Evolutionary conservation across 2,797 vertebrate genomes (phyloP).

Genomic region (Eremophila alpestris): DNA sequence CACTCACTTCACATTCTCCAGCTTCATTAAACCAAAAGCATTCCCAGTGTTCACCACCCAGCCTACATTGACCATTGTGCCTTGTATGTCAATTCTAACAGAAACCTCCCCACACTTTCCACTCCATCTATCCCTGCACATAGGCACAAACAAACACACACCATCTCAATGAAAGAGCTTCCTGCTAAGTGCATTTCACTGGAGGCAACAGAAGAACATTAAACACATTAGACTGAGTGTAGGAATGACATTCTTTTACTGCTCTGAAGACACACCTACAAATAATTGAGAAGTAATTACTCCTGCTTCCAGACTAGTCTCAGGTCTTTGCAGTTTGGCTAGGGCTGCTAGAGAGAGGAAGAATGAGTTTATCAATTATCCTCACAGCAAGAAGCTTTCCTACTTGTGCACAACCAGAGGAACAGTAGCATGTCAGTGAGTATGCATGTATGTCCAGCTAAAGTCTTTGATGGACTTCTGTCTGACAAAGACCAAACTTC

Average conservation of each 20-base stretch:
- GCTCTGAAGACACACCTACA: neutral
- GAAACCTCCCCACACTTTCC: neutral
- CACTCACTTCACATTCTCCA: neutral
- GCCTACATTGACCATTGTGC: fast-evolving
- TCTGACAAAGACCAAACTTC: neutral
- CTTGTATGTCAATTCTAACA: neutral
- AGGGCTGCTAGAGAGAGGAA: neutral
- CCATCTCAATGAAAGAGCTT: neutral
- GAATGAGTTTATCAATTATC: neutral
- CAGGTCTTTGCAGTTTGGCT: neutral
- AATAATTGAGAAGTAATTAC: neutral
- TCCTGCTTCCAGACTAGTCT: neutral
- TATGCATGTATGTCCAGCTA: neutral
- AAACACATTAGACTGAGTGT: neutral
- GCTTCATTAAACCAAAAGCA: neutral
- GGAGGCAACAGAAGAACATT: neutral
- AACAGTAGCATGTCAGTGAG: fast-evolving
- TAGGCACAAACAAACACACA: neutral
- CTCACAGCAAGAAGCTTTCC: neutral
- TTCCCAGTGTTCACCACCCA: fast-evolving
- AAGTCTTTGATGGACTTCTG: neutral
- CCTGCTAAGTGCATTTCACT: neutral
- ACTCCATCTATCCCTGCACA: fast-evolving
- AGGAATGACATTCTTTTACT: neutral
- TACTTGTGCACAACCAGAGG: neutral